Evolutionary conservation across 2,888 invertebrate species (phyloP).

Genomic region (Holacanthella duospinosa): DNA sequence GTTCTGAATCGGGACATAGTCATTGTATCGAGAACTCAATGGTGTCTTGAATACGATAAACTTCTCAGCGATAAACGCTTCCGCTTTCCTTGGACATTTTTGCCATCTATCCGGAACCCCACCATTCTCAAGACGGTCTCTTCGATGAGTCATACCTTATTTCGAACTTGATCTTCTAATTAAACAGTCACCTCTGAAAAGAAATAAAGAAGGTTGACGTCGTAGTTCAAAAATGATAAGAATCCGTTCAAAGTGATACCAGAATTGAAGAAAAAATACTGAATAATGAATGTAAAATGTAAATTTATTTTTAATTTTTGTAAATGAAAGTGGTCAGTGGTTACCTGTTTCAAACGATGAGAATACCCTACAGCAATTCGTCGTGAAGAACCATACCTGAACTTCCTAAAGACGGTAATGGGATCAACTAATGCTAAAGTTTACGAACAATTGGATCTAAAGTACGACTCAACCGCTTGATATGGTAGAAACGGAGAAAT

Average conservation of each 20-base stretch:
- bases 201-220: not conserved
- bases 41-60: slow-evolving; percentile 95
- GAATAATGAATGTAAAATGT: not conserved
- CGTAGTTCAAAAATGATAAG: too few relatives aligned
- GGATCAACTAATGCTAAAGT: too few relatives aligned
- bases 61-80: slow-evolving; percentile 59
- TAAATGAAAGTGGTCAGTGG: too few relatives aligned
- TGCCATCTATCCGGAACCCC: slow-evolving; percentile 80
- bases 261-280: not conserved
- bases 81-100: slow-evolving; percentile 72
- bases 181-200: not conserved
- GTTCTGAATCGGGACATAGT: slow-evolving; percentile 68
- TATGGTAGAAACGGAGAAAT: too few relatives aligned
- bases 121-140: slow-evolving; percentile 42
- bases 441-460: too few relatives aligned
- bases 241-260: too few relatives aligned
- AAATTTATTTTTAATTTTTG: not conserved
- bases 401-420: too few relatives aligned
- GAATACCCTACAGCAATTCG: too few relatives aligned
- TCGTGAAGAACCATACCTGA: too few relatives aligned
- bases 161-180: not conserved
- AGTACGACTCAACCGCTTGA: too few relatives aligned
- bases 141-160: not conserved
- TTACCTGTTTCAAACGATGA: too few relatives aligned
- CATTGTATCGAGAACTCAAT: slow-evolving; percentile 66